These are phyloP conservation scores for Silurus lanzhouensis DNA, from an alignment of 2,797 vertebrate genomes.

Conservation along the genomic window DNA sequence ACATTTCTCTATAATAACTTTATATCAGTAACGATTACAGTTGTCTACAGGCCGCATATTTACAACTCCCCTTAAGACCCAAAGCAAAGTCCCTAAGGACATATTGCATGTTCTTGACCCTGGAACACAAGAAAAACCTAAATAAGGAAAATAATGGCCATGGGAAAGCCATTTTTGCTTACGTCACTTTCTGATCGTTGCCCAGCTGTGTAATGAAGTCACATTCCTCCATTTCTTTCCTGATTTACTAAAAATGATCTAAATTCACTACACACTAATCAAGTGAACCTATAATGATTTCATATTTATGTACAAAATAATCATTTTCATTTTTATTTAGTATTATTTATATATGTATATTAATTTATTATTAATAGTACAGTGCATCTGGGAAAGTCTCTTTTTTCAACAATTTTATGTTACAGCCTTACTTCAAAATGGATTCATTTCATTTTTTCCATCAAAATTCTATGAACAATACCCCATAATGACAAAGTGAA, in stretches of 20 bases:
- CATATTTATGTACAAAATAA: too few relatives aligned
- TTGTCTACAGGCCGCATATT: conserved; percentile 2
- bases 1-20: neutral
- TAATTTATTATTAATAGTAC: too few relatives aligned
- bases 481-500: too few relatives aligned
- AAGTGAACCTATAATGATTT: neutral
- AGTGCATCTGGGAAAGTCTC: too few relatives aligned
- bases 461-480: too few relatives aligned
- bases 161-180: conserved; percentile 19
- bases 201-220: neutral
- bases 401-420: too few relatives aligned
- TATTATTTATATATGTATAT: too few relatives aligned
- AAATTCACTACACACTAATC: neutral
- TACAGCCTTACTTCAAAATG: too few relatives aligned
- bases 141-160: conserved; percentile 9
- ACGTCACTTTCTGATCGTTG: conserved; percentile 19
- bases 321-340: too few relatives aligned
- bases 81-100: conserved; percentile 11
- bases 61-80: neutral
- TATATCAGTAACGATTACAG: neutral
- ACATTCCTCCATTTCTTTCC: neutral
- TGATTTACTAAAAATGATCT: neutral
- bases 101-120: neutral
- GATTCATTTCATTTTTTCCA: too few relatives aligned
- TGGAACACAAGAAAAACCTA: conserved; percentile 7